A percentile compares a stretch with the other conserved stretches of the same genome.
phyloP scores from a whole-genome alignment of 2,797 vertebrate species.

The Tapirus indicus region DNA sequence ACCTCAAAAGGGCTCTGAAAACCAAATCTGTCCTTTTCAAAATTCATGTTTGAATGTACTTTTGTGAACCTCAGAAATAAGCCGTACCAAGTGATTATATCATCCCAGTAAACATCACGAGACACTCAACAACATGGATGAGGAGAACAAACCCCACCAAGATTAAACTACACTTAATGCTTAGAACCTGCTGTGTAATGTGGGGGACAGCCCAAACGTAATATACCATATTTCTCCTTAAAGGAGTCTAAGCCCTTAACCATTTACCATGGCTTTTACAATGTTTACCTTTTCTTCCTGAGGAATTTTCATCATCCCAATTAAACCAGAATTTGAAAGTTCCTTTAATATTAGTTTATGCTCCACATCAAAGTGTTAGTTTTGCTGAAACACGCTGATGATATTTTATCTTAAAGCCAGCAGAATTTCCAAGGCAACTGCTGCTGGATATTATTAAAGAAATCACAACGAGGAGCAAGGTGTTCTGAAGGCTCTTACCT shows the following conservation, averaged over 20 bases:
- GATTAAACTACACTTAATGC: not conserved
- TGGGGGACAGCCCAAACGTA: not conserved
- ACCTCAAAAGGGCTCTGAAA: not conserved
- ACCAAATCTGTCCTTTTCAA: not conserved
- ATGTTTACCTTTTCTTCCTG: slow-evolving; percentile 26
- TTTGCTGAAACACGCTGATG: slow-evolving; percentile 70
- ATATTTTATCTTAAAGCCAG: slow-evolving; percentile 67
- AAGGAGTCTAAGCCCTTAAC: slow-evolving; percentile 30
- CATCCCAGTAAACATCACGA: not conserved
- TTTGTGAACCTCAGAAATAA: slow-evolving; percentile 10
- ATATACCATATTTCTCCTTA: not conserved
- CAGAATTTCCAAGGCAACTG: slow-evolving; percentile 51
- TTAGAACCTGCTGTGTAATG: not conserved
- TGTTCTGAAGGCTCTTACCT: slow-evolving; percentile 88
- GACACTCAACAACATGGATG: not conserved
- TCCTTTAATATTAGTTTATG: slow-evolving; percentile 76
- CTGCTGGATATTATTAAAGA: not conserved
- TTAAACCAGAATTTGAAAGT: slow-evolving; percentile 37
- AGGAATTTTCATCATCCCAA: slow-evolving; percentile 42
- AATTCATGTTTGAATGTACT: not conserved
- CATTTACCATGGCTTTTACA: not conserved
- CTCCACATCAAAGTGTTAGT: slow-evolving; percentile 70
- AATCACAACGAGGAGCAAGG: not conserved
- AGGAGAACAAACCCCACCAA: not conserved
- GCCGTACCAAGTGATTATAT: not conserved